phyloP scores from a whole-genome alignment of 2,888 invertebrate species.

The Gordius sp. region DNA sequence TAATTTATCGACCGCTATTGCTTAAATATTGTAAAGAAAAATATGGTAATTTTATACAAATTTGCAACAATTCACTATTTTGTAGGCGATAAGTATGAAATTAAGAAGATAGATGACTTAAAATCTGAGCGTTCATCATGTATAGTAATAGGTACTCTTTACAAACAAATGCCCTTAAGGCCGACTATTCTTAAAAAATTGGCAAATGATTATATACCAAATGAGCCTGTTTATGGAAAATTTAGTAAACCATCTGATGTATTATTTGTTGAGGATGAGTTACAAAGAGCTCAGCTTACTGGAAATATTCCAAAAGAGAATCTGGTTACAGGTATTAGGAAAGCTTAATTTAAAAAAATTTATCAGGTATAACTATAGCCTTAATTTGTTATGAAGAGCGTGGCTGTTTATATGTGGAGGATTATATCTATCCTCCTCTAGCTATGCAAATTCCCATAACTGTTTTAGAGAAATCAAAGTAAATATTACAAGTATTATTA shows the following conservation, averaged over 20 bases:
- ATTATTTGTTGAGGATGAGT: conserved; percentile 4
- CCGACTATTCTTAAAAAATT: conserved; percentile 5
- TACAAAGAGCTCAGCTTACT: neutral
- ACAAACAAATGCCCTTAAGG: conserved; percentile 9
- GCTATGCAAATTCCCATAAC: neutral
- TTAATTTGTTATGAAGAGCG: neutral
- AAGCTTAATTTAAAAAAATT: neutral
- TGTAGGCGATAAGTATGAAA: neutral
- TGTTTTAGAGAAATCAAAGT: neutral
- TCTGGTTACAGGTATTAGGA: neutral
- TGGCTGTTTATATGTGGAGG: neutral
- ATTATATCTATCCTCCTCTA: conserved; percentile 6
- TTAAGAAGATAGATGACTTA: neutral
- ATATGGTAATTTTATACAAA: conserved; percentile 9
- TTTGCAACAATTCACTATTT: neutral
- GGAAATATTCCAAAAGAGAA: conserved; percentile 6
- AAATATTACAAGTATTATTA: neutral
- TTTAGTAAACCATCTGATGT: neutral
- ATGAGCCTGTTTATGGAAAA: conserved; percentile 4
- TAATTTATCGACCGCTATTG: conserved; percentile 5
- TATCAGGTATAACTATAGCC: conserved; percentile 2
- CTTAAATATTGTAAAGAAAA: conserved; percentile 13
- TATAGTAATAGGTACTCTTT: conserved; percentile 11
- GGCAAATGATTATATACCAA: conserved; percentile 9
- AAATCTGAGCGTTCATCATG: neutral